Conservation (phyloP, 2,888 invertebrate genomes). For the Frankliniella fusca region DNA sequence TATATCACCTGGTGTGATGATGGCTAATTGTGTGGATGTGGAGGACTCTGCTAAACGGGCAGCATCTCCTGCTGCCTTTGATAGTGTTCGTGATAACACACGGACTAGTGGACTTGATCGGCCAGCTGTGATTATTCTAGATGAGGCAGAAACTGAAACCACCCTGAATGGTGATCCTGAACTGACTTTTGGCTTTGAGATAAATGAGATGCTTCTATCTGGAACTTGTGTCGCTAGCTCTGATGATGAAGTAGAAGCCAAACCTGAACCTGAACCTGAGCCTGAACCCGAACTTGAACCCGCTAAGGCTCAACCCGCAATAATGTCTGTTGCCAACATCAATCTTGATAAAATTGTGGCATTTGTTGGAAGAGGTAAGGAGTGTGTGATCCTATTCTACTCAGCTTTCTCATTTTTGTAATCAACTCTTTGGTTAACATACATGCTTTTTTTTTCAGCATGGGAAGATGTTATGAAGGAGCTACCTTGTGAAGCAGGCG, state of each 20-base stretch:
- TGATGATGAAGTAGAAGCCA: not conserved
- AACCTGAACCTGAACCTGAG: not conserved
- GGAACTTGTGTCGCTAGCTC: constrained; percentile 36
- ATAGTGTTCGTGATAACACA: constrained; percentile 32
- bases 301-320: not conserved
- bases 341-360: constrained; percentile 5
- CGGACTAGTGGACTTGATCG: constrained; percentile 43
- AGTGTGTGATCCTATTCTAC: not conserved
- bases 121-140: constrained; percentile 70
- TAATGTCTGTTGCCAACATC: not conserved
- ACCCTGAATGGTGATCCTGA: constrained; percentile 35
- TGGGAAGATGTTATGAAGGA: constrained; percentile 7
- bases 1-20: constrained; percentile 29
- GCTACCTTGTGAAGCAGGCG: not conserved
- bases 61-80: constrained; percentile 33
- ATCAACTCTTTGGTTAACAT: not conserved
- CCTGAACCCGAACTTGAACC: not conserved
- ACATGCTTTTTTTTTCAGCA: not conserved
- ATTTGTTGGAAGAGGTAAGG: constrained; percentile 2
- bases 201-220: constrained; percentile 67
- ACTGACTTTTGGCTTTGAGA: constrained; percentile 71
- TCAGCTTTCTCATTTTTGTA: not conserved
- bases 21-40: constrained; percentile 32
- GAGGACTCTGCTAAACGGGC: constrained; percentile 36
- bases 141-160: constrained; percentile 50